Percentiles rank a stretch among this genome's conserved stretches.
Evolutionary conservation across 2,888 invertebrate genomes (phyloP).

Genomic region (Eupithecia tripunctaria): DNA sequence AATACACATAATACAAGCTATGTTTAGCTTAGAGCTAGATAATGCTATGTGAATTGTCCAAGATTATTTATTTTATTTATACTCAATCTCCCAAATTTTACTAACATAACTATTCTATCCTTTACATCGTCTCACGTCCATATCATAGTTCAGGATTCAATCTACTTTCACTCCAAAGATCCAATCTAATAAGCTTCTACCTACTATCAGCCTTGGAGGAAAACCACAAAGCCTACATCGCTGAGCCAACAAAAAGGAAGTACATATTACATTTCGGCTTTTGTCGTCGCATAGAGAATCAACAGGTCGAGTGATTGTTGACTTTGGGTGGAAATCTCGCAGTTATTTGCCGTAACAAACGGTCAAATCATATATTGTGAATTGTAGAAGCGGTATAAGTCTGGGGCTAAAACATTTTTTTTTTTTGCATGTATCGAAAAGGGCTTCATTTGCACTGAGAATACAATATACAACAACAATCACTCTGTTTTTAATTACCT

Average conservation of each 20-base stretch:
- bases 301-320: constrained; percentile 39
- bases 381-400: not conserved
- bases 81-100: too few relatives aligned
- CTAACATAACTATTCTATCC: too few relatives aligned
- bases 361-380: not conserved
- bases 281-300: constrained; percentile 26
- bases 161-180: not conserved
- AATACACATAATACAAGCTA: too few relatives aligned
- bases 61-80: too few relatives aligned
- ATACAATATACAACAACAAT: too few relatives aligned
- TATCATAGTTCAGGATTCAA: not conserved
- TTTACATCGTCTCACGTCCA: not conserved
- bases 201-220: not conserved
- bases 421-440: not conserved
- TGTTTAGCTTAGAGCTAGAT: too few relatives aligned
- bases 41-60: too few relatives aligned
- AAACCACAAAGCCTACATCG: not conserved
- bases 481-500: not conserved
- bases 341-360: constrained; percentile 15
- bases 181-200: not conserved
- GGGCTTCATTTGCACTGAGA: not conserved
- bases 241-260: constrained; percentile 3
- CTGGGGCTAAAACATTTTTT: not conserved
- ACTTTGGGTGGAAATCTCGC: constrained; percentile 24
- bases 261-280: constrained; percentile 4